Base-by-base conservation (phyloP, 1,140 invertebrate species). In the Vanessa atalanta region DNA sequence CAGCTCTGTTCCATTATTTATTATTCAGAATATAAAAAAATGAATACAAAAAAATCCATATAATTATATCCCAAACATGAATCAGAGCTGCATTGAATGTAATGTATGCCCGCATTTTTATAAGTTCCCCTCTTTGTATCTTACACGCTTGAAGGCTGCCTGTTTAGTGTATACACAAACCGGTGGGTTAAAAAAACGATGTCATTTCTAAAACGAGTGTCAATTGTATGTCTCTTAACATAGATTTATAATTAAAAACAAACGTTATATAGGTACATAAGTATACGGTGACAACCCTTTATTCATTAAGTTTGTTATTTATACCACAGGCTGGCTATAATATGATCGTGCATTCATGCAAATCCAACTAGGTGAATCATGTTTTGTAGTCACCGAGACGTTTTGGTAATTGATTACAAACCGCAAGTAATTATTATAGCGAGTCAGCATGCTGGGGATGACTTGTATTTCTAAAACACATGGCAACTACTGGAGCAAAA, bases 61-160 rank as follows among this genome's bases (percentile, higher is more conserved):
- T 12, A 16, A 47, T 64, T 55, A 60, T 55, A 57, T 53, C 31
- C 37, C 61, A 60, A 12, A 11, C 66, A 65, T 69, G 72, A 69
- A 63, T 69, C 72, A 47, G 57, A 51, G 66, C 26, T 70, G 47
- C 65, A 66, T 63, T 66, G 67, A 75, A 31, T 50, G 64, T 75
- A 67, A 71, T 70, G 68, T 53, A 66, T 66, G 68, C 73, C 73
- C 73, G 73, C 73, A 75, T 68, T 68, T 70, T 75, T 70, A 66
- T 70, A 65, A 75, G 68, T 65, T 61, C 73, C 68, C 53, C 64
- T 66, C 66, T 70, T 75, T 75, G 73, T 75, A 51, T 74, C 16
- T 47, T 69, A 37, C 66, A 53, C 37, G 66, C 47, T 65, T 69
- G 66, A 65, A 70, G 69, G 64, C 66, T 15, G 61, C 57, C 60